These are phyloP conservation scores for Chloropsis hardwickii DNA, from an alignment of 2,113 vertebrate species.

Conservation along the genomic window DNA sequence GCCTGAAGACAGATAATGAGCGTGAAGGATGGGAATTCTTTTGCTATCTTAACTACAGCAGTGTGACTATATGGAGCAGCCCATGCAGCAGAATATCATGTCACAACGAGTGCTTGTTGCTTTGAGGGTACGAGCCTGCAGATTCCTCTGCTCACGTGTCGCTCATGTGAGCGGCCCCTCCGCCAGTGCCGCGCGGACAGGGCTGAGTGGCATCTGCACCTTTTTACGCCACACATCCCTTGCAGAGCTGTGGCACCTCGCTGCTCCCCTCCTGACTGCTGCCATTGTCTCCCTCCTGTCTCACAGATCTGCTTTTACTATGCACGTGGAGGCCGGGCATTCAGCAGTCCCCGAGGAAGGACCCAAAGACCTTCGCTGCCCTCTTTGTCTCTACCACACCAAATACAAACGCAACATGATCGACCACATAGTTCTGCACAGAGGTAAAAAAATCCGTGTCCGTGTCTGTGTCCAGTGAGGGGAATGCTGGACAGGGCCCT, in stretches of 20 bases:
- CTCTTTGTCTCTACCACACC: slow-evolving; percentile 98
- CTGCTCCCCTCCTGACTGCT: slow-evolving; percentile 1
- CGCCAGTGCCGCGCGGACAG: not conserved
- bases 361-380: slow-evolving; percentile 93
- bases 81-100: not conserved
- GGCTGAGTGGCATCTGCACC: slow-evolving; percentile 14
- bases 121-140: not conserved
- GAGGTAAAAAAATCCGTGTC: slow-evolving; percentile 76
- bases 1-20: not conserved
- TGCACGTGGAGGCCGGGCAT: slow-evolving; percentile 95
- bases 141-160: not conserved
- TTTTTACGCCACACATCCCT: not conserved
- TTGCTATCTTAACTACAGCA: not conserved
- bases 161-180: not conserved
- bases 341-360: slow-evolving; percentile 81
- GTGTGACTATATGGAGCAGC: not conserved
- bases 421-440: slow-evolving; percentile 95
- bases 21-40: not conserved
- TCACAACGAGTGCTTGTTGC: not conserved
- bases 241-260: not conserved
- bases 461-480: not conserved
- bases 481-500: not conserved
- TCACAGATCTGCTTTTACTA: slow-evolving; percentile 90
- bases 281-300: not conserved
- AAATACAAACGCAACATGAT: slow-evolving; percentile 99